These are phyloP conservation scores for Chrysogorgia sp. DNA, from an alignment of 92 coral and sea anemone species.

Conservation along the genomic window DNA sequence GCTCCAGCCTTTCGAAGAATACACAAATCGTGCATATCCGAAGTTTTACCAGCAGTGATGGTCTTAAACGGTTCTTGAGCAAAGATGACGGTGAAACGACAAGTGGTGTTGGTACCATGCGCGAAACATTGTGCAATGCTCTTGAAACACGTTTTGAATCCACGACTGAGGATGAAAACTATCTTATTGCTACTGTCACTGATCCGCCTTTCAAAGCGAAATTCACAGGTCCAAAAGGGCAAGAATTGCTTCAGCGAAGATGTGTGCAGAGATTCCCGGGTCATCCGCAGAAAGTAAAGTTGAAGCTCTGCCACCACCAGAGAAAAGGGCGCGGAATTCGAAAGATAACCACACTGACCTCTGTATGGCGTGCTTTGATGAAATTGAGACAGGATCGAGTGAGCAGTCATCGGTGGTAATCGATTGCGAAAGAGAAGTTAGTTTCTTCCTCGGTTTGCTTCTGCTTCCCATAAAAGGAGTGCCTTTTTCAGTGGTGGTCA, in stretches of 20 bases:
- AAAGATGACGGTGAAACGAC: conserved; percentile 16
- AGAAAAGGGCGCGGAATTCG: neutral
- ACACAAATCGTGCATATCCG: neutral
- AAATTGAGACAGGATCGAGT: neutral
- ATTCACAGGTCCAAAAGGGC: neutral
- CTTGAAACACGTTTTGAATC: neutral
- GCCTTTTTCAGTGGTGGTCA: no score
- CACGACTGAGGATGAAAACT: neutral
- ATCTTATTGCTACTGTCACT: neutral
- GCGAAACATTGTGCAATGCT: neutral
- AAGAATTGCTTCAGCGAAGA: neutral
- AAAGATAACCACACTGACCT: neutral
- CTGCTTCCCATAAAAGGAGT: no score
- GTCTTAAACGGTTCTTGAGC: neutral
- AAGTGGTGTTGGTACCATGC: conserved; percentile 18
- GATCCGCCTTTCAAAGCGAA: neutral
- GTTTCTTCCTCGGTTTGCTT: no score
- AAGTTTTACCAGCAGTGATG: conserved; percentile 17
- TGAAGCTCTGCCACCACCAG: neutral
- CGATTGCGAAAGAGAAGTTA: no score
- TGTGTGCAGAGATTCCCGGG: neutral
- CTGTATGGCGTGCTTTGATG: neutral
- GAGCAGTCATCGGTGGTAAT: neutral
- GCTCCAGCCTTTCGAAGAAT: conserved; percentile 16
- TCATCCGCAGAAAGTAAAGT: neutral